Conservation (phyloP, 37 sponge, comb jelly and placozoan species). For the Axinella damicornis region DNA sequence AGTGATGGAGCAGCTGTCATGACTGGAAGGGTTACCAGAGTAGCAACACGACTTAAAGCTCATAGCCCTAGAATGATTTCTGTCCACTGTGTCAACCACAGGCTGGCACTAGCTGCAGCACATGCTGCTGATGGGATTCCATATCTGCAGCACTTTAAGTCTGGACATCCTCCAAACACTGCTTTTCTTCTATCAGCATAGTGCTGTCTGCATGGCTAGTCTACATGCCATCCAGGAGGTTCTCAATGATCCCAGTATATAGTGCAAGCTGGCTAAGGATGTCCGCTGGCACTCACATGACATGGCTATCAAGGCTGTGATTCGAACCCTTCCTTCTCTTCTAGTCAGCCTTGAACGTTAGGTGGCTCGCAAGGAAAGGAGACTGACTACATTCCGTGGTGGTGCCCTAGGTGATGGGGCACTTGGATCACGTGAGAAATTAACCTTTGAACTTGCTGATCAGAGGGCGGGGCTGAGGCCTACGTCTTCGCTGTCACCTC, state of each 20-base stretch:
- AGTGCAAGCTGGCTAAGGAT: slow-evolving; percentile 44
- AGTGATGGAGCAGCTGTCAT: slow-evolving; percentile 72
- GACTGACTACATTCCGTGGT: too few species aligned
- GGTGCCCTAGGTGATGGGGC: too few species aligned
- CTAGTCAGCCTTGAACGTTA: slow-evolving; percentile 34
- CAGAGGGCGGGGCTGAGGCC: too few species aligned
- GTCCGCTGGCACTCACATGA: slow-evolving; percentile 56
- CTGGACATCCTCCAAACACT: slow-evolving; percentile 28
- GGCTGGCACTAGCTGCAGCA: slow-evolving; percentile 63
- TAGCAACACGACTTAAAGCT: slow-evolving; percentile 28
- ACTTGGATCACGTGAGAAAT: too few species aligned
- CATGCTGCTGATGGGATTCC: slow-evolving; percentile 43
- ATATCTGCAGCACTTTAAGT: slow-evolving; percentile 45
- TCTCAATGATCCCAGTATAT: too few species aligned
- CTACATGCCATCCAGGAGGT: slow-evolving; percentile 60
- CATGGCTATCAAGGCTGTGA: slow-evolving; percentile 33
- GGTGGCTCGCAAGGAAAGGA: too few species aligned
- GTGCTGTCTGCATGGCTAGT: slow-evolving; percentile 44
- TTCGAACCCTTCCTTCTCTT: slow-evolving; percentile 50
- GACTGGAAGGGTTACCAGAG: slow-evolving; percentile 49
- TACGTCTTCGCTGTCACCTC: too few species aligned
- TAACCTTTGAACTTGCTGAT: too few species aligned
- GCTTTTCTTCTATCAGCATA: slow-evolving; percentile 53
- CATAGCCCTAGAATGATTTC: slow-evolving; percentile 47
- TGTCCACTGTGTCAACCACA: slow-evolving; percentile 58